A percentile compares a stretch with the other conserved stretches of the same genome.
These are phyloP conservation scores for Drosophila mojavensis DNA, from an alignment of 1,140 invertebrate genomes.

Conservation along the genomic window DNA sequence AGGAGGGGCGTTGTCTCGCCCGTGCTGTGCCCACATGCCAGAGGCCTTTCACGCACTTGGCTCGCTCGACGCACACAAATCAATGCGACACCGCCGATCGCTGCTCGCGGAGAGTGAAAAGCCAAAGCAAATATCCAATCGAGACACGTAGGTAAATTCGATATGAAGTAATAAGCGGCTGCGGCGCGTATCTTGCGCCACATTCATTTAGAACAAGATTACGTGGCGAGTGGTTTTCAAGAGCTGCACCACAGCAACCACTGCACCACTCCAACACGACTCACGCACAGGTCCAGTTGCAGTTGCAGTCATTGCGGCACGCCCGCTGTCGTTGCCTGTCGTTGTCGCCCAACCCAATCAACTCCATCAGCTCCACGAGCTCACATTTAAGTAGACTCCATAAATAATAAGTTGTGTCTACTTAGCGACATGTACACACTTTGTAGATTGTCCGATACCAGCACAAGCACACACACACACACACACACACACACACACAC, in stretches of 20 bases:
- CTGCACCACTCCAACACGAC: conserved; percentile 32
- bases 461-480: conserved; percentile 4
- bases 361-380: conserved; percentile 25
- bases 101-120: conserved; percentile 21
- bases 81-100: conserved; percentile 46
- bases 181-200: conserved; percentile 66
- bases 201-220: conserved; percentile 77
- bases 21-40: conserved; percentile 42
- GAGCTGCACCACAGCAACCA: conserved; percentile 11
- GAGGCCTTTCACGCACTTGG: conserved; percentile 49
- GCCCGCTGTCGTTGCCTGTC: conserved; percentile 68
- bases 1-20: neutral
- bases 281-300: conserved; percentile 4
- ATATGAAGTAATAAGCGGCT: conserved; percentile 72
- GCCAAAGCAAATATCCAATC: conserved; percentile 20
- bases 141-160: conserved; percentile 70
- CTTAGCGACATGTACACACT: conserved; percentile 75
- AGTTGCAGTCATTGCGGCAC: conserved; percentile 40
- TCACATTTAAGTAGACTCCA: conserved; percentile 69
- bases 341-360: conserved; percentile 71
- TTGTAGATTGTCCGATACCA: conserved; percentile 61
- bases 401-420: conserved; percentile 81
- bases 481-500: conserved; percentile 3
- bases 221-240: conserved; percentile 45
- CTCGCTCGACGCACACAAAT: conserved; percentile 47